phyloP scores from a whole-genome alignment of 2,113 vertebrate species.

The Percopsis transmontana region DNA sequence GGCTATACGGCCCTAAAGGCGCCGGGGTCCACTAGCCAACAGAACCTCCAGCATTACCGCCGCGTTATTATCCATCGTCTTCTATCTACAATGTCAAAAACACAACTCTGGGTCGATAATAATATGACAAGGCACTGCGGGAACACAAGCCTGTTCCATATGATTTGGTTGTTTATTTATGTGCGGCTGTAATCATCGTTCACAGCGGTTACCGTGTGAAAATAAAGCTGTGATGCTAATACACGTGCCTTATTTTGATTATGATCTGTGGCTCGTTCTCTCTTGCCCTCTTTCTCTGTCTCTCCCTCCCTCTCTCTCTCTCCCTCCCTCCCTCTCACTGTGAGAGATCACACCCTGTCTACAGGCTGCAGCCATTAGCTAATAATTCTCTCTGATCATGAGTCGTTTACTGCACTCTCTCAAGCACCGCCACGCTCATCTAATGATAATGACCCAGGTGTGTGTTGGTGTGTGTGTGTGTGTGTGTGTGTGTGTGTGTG shows the following conservation, averaged over 20 bases:
- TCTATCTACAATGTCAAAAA: conserved; percentile 61
- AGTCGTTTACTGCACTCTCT: conserved; percentile 61
- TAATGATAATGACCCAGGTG: conserved; percentile 63
- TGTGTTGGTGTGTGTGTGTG: conserved; percentile 16
- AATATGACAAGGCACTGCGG: conserved; percentile 28
- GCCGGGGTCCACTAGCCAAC: conserved; percentile 54
- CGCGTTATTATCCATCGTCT: conserved; percentile 53
- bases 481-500: conserved; percentile 10
- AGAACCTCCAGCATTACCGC: conserved; percentile 56
- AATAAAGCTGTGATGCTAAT: conserved; percentile 51
- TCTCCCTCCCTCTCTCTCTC: neutral
- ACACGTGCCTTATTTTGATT: conserved; percentile 40
- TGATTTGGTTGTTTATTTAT: neutral
- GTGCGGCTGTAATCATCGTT: conserved; percentile 31
- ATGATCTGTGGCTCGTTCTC: conserved; percentile 11
- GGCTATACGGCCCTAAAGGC: conserved; percentile 40
- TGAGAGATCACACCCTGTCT: conserved; percentile 53
- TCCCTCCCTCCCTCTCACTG: conserved; percentile 21
- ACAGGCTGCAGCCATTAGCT: conserved; percentile 62
- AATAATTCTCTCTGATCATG: conserved; percentile 66
- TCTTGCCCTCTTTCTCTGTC: conserved; percentile 6
- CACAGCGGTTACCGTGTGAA: conserved; percentile 47
- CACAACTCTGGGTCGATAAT: conserved; percentile 58
- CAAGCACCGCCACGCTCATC: conserved; percentile 37
- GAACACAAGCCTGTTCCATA: neutral